phyloP scores from a whole-genome alignment of 2,113 vertebrate genomes.

The Scomber japonicus region DNA sequence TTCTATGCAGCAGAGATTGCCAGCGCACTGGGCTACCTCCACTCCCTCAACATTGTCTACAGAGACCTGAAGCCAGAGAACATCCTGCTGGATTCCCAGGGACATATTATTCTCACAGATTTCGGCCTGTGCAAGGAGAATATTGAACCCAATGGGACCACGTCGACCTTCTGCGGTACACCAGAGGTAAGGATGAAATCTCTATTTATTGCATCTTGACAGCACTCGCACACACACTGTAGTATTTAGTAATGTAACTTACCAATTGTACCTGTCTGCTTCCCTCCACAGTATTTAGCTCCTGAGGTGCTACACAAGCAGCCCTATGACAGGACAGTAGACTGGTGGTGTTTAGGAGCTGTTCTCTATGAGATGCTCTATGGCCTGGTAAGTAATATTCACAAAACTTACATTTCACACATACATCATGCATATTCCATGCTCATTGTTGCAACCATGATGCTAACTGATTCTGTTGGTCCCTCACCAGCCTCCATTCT shows the following conservation, averaged over 20 bases:
- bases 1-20: conserved; percentile 98
- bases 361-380: conserved; percentile 99
- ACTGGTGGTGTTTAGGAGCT: conserved; percentile 99
- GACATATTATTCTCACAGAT: conserved; percentile 97
- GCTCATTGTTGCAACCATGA: not conserved
- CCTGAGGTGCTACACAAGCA: conserved; percentile 99
- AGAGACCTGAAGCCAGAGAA: conserved; percentile 98
- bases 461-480: conserved; percentile 12
- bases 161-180: conserved; percentile 98
- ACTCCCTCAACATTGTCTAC: conserved; percentile 98
- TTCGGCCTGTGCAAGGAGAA: conserved; percentile 99
- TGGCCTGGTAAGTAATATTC: conserved; percentile 90
- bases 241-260: not conserved
- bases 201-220: not conserved
- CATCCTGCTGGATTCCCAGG: conserved; percentile 96
- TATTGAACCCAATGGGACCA: conserved; percentile 97
- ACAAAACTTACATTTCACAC: not conserved
- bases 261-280: not conserved
- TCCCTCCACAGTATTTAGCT: conserved; percentile 91
- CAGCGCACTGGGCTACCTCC: conserved; percentile 97
- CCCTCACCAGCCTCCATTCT: conserved; percentile 92
- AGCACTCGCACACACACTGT: not conserved
- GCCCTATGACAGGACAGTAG: conserved; percentile 96
- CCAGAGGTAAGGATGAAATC: conserved; percentile 89
- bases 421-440: not conserved